Percentiles rank a stretch among this genome's conserved stretches.
phyloP scores from a whole-genome alignment of 2,797 vertebrate species.

The Pitangus sulphuratus region DNA sequence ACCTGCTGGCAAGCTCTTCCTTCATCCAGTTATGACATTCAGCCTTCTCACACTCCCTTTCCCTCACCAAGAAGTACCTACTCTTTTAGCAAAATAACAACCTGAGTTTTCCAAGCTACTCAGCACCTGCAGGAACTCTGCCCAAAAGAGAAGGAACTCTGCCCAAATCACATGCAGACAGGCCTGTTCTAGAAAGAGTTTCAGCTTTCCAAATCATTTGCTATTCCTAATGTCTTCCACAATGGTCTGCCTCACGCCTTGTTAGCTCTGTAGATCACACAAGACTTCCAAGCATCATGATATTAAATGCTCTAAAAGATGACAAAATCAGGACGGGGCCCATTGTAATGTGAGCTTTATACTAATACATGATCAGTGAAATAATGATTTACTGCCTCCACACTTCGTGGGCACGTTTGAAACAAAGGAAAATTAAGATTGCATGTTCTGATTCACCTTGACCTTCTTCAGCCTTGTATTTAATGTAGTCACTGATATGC shows the following conservation, averaged over 20 bases:
- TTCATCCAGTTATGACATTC: not conserved
- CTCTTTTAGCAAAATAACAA: not conserved
- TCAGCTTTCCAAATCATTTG: not conserved
- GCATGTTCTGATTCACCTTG: not conserved
- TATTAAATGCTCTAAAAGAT: not conserved
- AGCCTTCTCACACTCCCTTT: not conserved
- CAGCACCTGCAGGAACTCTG: not conserved
- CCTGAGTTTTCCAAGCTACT: not conserved
- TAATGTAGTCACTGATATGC: not conserved
- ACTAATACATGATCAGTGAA: not conserved
- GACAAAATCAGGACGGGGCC: not conserved
- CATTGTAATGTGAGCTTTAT: not conserved
- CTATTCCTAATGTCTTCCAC: not conserved
- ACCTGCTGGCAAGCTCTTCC: not conserved
- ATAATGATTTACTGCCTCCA: not conserved
- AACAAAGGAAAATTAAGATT: not conserved
- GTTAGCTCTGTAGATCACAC: not conserved
- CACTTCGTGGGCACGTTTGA: not conserved
- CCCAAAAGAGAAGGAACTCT: not conserved
- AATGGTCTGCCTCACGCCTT: not conserved
- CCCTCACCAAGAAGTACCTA: not conserved
- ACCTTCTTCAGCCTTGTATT: not conserved
- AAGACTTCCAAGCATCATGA: not conserved
- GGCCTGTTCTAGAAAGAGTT: not conserved
- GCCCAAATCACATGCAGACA: accelerated